Evolutionary conservation across 2,888 invertebrate species (phyloP).

Genomic region (Catonia carolina): DNA sequence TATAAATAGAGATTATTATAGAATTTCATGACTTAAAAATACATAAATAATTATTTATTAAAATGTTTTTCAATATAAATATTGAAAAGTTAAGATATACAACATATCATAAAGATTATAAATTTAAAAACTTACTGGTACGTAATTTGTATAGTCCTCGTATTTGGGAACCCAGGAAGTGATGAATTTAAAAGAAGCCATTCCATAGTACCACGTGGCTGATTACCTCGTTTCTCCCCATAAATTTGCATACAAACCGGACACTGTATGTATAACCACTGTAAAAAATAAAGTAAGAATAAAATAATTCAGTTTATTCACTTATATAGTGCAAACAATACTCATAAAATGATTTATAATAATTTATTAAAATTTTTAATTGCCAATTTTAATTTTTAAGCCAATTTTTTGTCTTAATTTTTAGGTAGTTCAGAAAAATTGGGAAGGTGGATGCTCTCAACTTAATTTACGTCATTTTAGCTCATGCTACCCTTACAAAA

Average conservation of each 20-base stretch:
- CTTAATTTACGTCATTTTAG: too few species aligned
- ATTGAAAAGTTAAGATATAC: not conserved
- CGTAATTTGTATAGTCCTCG: constrained; percentile 72
- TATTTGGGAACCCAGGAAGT: constrained; percentile 61
- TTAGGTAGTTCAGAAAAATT: too few species aligned
- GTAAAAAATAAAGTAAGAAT: constrained; percentile 28
- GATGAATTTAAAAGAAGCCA: constrained; percentile 61
- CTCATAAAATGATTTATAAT: not conserved
- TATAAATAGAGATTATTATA: too few species aligned
- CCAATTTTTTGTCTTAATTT: too few species aligned
- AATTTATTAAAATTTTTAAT: not conserved
- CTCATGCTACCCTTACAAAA: too few species aligned
- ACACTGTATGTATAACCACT: constrained; percentile 74
- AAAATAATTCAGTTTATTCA: not conserved
- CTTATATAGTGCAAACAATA: not conserved
- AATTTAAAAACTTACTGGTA: constrained; percentile 65
- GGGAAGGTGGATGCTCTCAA: too few species aligned
- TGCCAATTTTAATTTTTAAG: too few species aligned
- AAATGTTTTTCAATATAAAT: not conserved
- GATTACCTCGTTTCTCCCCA: constrained; percentile 66
- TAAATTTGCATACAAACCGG: constrained; percentile 79
- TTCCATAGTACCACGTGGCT: constrained; percentile 77
- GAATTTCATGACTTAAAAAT: too few species aligned
- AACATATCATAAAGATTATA: constrained; percentile 5
- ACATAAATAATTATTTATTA: not conserved